phyloP scores from a whole-genome alignment of 1,140 invertebrate species.

The Galleria mellonella region DNA sequence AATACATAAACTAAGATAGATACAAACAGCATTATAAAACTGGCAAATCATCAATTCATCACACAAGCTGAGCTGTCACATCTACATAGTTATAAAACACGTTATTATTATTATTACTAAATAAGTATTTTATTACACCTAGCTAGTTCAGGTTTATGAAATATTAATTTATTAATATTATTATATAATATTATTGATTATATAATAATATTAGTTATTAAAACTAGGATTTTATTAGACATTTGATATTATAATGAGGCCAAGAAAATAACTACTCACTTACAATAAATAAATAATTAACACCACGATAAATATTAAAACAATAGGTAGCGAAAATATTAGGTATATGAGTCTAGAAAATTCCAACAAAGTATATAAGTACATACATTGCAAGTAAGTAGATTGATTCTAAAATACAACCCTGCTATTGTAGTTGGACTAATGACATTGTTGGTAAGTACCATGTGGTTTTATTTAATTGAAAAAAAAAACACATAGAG shows the following conservation, averaged over 20 bases:
- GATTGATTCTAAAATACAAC: slow-evolving; percentile 1
- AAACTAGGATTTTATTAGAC: too few relatives aligned
- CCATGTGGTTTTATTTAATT: slow-evolving; percentile 24
- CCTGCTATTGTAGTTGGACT: slow-evolving; percentile 1
- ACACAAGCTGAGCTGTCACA: slow-evolving; percentile 60
- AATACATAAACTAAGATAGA: slow-evolving; percentile 1
- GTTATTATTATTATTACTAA: slow-evolving; percentile 29
- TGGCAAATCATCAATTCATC: slow-evolving; percentile 61
- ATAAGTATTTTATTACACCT: neutral
- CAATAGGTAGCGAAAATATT: too few relatives aligned
- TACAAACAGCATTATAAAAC: slow-evolving; percentile 66
- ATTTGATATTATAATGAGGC: too few relatives aligned
- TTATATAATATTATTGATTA: too few relatives aligned
- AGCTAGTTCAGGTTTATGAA: too few relatives aligned
- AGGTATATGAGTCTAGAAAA: too few relatives aligned
- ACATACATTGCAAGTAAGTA: neutral
- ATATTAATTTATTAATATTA: too few relatives aligned
- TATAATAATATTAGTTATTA: too few relatives aligned
- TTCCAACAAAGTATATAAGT: too few relatives aligned
- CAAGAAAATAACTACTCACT: too few relatives aligned
- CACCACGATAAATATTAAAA: too few relatives aligned
- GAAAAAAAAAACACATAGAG: slow-evolving; percentile 37
- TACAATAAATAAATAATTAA: too few relatives aligned
- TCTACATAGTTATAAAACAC: slow-evolving; percentile 56
- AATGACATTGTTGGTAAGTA: slow-evolving; percentile 7